Percentiles rank a stretch among this genome's conserved stretches.
Conservation (phyloP, 2,888 invertebrate genomes). For the Coleophora flavipennella region DNA sequence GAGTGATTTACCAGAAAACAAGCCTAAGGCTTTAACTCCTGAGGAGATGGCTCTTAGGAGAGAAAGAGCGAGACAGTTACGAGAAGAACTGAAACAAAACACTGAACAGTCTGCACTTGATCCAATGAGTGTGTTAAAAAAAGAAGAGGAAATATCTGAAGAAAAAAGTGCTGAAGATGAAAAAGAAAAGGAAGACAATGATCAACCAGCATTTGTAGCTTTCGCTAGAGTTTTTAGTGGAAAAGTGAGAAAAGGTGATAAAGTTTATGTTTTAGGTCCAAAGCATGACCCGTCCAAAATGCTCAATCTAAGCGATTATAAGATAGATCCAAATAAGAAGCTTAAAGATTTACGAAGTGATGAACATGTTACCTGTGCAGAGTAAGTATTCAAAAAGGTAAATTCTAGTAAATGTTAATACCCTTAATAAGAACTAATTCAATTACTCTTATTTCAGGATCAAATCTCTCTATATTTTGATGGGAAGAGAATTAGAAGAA, state of each 20-base stretch:
- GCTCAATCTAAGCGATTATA: slow-evolving; percentile 49
- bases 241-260: slow-evolving; percentile 80
- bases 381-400: slow-evolving; percentile 40
- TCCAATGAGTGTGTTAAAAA: slow-evolving; percentile 22
- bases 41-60: slow-evolving; percentile 81
- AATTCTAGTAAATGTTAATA: slow-evolving; percentile 1
- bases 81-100: slow-evolving; percentile 70
- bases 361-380: slow-evolving; percentile 76
- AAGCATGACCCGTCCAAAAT: slow-evolving; percentile 86
- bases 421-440: neutral
- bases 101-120: slow-evolving; percentile 23
- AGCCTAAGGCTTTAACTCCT: slow-evolving; percentile 80
- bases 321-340: slow-evolving; percentile 58
- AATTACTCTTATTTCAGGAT: slow-evolving; percentile 56
- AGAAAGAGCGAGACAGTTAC: slow-evolving; percentile 76
- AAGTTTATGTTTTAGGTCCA: slow-evolving; percentile 87
- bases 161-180: slow-evolving; percentile 55
- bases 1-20: slow-evolving; percentile 83
- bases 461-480: slow-evolving; percentile 87
- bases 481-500: slow-evolving; percentile 91
- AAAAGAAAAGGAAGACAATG: slow-evolving; percentile 39
- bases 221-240: slow-evolving; percentile 96
- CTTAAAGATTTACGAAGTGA: slow-evolving; percentile 74
- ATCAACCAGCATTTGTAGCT: slow-evolving; percentile 84
- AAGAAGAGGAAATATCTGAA: slow-evolving; percentile 26